A percentile compares a stretch with the other conserved stretches of the same genome.
phyloP scores from a whole-genome alignment of 2,113 vertebrate species.

The Callithrix jacchus region DNA sequence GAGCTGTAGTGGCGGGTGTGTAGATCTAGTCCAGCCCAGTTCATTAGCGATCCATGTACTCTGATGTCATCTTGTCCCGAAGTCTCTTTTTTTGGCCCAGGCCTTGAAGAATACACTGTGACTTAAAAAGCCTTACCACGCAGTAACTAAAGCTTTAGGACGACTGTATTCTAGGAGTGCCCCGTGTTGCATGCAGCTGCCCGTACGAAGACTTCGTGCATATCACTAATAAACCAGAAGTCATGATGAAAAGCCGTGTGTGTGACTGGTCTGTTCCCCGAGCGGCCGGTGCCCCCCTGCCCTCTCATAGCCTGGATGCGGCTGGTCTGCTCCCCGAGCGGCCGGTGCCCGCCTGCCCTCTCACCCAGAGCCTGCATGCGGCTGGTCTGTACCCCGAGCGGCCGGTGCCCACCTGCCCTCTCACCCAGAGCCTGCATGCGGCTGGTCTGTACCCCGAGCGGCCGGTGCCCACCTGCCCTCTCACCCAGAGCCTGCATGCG shows the following conservation, averaged over 20 bases:
- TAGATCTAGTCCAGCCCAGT: slow-evolving; percentile 86
- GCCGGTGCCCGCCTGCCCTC: fast-evolving
- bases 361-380: fast-evolving
- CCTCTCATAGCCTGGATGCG: fast-evolving
- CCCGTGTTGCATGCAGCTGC: slow-evolving; percentile 95
- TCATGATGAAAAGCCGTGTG: slow-evolving; percentile 74
- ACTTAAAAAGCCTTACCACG: slow-evolving; percentile 90
- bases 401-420: fast-evolving
- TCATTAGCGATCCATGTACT: slow-evolving; percentile 85
- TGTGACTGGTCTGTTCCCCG: slow-evolving; percentile 71
- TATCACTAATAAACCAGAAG: slow-evolving; percentile 85
- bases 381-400: background rate
- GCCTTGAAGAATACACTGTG: slow-evolving; percentile 92
- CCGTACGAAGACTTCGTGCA: slow-evolving; percentile 86
- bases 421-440: fast-evolving
- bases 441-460: background rate
- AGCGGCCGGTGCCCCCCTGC: fast-evolving
- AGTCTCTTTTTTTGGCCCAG: slow-evolving; percentile 82
- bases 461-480: fast-evolving
- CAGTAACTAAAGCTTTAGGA: slow-evolving; percentile 86
- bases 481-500: fast-evolving
- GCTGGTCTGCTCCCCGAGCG: slow-evolving; percentile 9
- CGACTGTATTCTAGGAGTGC: slow-evolving; percentile 85
- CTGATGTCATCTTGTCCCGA: slow-evolving; percentile 81
- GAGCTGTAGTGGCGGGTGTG: slow-evolving; percentile 90